phyloP scores from a whole-genome alignment of 2,888 invertebrate genomes.

The Andrena minutula region DNA sequence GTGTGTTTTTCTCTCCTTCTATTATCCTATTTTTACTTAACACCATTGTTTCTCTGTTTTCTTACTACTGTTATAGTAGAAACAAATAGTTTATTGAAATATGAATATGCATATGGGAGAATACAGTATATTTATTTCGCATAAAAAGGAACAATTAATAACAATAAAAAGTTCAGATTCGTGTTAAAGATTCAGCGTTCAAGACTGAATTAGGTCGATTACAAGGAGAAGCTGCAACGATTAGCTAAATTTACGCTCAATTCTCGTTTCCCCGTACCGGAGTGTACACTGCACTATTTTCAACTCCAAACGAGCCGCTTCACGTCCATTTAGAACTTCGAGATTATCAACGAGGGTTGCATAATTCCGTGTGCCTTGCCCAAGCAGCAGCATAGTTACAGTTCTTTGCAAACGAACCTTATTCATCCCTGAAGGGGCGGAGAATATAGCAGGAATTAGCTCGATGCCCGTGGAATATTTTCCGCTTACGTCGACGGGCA shows the following conservation, averaged over 20 bases:
- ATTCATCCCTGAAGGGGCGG: conserved; percentile 62
- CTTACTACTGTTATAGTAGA: too few species aligned
- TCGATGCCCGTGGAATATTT: conserved; percentile 41
- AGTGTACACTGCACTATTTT: conserved; percentile 3
- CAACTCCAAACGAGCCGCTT: conserved; percentile 17
- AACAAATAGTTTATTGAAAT: too few species aligned
- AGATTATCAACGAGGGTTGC: conserved; percentile 37
- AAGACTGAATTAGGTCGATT: not conserved
- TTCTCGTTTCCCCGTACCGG: not conserved
- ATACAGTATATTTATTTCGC: too few species aligned
- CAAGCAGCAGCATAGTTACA: conserved; percentile 17
- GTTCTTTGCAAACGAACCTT: conserved; percentile 72
- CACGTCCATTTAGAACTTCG: conserved; percentile 29
- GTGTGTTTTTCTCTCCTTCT: too few species aligned
- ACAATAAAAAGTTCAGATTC: too few species aligned
- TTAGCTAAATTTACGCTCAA: not conserved
- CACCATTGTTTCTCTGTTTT: too few species aligned
- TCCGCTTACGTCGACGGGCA: conserved; percentile 19
- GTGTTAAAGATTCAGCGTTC: not conserved
- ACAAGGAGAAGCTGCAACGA: not conserved
- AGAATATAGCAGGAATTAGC: conserved; percentile 69
- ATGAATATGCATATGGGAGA: too few species aligned
- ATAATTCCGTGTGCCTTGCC: conserved; percentile 30
- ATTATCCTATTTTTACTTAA: too few species aligned
- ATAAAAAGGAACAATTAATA: too few species aligned